Evolutionary conservation across 2,888 invertebrate genomes (phyloP).

Genomic region (Eumacrocentrus americanus): DNA sequence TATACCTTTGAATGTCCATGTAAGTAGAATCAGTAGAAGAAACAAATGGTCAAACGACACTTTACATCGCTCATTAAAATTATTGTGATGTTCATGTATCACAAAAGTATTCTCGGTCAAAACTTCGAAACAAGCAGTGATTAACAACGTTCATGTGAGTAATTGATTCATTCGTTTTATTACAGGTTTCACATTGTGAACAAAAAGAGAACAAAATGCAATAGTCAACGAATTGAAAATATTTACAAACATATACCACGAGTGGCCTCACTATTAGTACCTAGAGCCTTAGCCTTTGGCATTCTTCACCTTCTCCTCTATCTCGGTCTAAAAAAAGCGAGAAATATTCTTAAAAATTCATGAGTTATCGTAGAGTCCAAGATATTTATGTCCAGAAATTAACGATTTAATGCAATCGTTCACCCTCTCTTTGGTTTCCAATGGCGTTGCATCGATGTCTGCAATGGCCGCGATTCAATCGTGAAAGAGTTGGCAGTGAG

Average conservation of each 20-base stretch:
- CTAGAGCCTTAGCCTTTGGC: no score
- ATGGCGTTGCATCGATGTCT: slow-evolving; percentile 31
- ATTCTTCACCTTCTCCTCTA: not conserved
- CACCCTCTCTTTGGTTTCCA: slow-evolving; percentile 44
- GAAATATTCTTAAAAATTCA: slow-evolving; percentile 21
- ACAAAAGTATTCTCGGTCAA: slow-evolving; percentile 49
- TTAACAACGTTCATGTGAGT: not conserved
- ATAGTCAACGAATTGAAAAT: not conserved
- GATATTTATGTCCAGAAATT: slow-evolving; percentile 20
- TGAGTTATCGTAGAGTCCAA: slow-evolving; percentile 20
- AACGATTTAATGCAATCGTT: slow-evolving; percentile 11
- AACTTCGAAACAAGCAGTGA: slow-evolving; percentile 22
- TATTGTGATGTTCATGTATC: slow-evolving; percentile 48
- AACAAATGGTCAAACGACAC: not conserved
- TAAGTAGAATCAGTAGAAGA: no score
- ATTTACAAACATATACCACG: not conserved
- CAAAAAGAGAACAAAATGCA: no score
- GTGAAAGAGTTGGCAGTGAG: slow-evolving; percentile 51
- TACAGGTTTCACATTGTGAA: no score
- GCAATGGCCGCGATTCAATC: slow-evolving; percentile 33
- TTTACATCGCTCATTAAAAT: slow-evolving; percentile 31
- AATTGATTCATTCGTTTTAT: no score
- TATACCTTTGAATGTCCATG: no score
- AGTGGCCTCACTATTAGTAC: not conserved
- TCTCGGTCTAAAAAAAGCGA: slow-evolving; percentile 7